Base-by-base conservation (phyloP, 2,888 invertebrate species). In the Ischnura elegans region DNA sequence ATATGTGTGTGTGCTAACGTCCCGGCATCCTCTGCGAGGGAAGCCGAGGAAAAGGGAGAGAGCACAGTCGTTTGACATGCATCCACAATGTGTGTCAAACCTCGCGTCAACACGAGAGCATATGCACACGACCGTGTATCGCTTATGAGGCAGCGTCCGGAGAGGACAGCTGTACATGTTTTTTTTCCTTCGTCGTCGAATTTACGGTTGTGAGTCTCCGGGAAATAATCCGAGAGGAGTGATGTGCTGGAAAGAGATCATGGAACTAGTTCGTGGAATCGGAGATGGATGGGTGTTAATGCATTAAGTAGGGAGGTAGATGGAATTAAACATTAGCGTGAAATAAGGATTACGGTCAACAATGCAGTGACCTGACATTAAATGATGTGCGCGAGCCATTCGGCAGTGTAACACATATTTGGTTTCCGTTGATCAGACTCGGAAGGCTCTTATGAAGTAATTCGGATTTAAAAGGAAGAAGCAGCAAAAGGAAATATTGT, bases 111-210 rank as follows among this genome's bases (percentile, higher is more conserved):
- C 76, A 76, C 76, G 76, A 76, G 76, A 76, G 76, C 76, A 76
- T 76, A 76, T 76, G 76, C 76, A 76, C 76, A 76, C 76, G 76
- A 76, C 76, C 36, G 36, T 76, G 76, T 76, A 76, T 36, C 76
- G 76, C 36, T 76, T 76, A 76, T 76, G 76, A 76, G 36, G 8
- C 76, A 29, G 76, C 76, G 76, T 25, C 36, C 29, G 2, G 51
- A 13, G 36, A 36, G 36, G 76, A 76, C 76, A 76, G 76, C 76
- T 76, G 76, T 76, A 76, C 76, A 76, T 2, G 76, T 36, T 76
- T 36, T 76, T 76, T 29, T 66, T 36, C 25, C 25, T 21, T 61
- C 25, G 5, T 21, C 13, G 10, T 76, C 36, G 29, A 36, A 76
- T 76, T 76, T 76, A 36, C 76, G 76, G 76, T 29, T 76, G 76